Conservation (phyloP, 2,797 vertebrate species). For the Falco columbarius region DNA sequence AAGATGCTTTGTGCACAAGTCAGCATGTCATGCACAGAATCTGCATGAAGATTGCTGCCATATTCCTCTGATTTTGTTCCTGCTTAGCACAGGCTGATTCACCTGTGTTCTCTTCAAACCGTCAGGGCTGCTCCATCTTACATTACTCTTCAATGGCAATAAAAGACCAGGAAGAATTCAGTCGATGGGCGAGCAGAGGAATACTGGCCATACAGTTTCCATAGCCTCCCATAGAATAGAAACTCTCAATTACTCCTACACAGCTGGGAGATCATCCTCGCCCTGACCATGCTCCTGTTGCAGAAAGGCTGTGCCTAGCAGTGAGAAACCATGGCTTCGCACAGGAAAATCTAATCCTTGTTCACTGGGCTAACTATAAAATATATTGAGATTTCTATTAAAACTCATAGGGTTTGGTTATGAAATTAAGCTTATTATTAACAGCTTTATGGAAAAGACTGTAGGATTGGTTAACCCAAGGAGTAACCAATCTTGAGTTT, state of each 20-base stretch:
- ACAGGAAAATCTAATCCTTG: not conserved
- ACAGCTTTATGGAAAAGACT: not conserved
- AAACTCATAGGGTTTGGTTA: not conserved
- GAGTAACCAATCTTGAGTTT: not conserved
- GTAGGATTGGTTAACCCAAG: not conserved
- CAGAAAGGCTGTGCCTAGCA: not conserved
- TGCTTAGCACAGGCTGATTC: not conserved
- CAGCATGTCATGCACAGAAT: not conserved
- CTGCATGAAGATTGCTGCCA: not conserved
- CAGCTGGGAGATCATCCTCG: not conserved
- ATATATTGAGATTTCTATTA: not conserved
- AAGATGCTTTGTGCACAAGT: not conserved
- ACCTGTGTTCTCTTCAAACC: not conserved
- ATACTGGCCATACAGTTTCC: not conserved
- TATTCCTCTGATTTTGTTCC: not conserved
- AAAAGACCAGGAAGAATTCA: not conserved
- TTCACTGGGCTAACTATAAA: not conserved
- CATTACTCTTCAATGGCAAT: not conserved
- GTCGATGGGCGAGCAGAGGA: not conserved
- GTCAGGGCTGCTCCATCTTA: not conserved
- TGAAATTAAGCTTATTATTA: not conserved
- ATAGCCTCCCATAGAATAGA: not conserved
- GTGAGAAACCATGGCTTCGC: not conserved
- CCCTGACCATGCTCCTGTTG: not conserved
- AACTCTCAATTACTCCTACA: not conserved